Conservation (phyloP, 2,888 invertebrate species). For the Elmis aenea region DNA sequence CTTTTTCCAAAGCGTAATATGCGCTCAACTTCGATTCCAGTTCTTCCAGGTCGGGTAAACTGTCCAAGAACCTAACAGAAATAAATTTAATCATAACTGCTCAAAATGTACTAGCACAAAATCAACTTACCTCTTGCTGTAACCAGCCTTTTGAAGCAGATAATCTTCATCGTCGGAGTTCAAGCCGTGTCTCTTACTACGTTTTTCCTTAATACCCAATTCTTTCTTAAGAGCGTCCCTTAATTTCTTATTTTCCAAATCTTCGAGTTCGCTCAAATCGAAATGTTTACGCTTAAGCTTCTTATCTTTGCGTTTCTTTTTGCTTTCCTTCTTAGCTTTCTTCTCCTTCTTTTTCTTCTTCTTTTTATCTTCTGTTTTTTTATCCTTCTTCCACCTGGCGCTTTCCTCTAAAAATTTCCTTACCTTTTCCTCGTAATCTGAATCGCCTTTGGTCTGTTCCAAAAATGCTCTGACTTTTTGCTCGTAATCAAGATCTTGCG, state of each 20-base stretch:
- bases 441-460: slow-evolving; percentile 72
- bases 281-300: slow-evolving; percentile 65
- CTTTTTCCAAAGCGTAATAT: slow-evolving; percentile 73
- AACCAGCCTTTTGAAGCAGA: slow-evolving; percentile 45
- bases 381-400: slow-evolving; percentile 70
- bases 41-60: slow-evolving; percentile 69
- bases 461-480: slow-evolving; percentile 63
- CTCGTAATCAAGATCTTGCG: slow-evolving; percentile 59
- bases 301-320: slow-evolving; percentile 69
- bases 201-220: slow-evolving; percentile 41
- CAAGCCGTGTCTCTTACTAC: slow-evolving; percentile 39
- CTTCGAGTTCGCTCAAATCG: slow-evolving; percentile 59
- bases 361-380: slow-evolving; percentile 63
- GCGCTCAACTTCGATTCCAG: slow-evolving; percentile 72
- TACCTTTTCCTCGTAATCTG: slow-evolving; percentile 80
- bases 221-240: slow-evolving; percentile 64
- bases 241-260: slow-evolving; percentile 60
- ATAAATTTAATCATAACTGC: not conserved
- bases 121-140: slow-evolving; percentile 44
- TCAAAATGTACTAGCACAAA: not conserved
- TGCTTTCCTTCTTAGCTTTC: slow-evolving; percentile 66
- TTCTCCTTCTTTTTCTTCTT: slow-evolving; percentile 52
- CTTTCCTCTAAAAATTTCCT: slow-evolving; percentile 82
- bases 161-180: slow-evolving; percentile 48
- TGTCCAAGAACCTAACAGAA: slow-evolving; percentile 55